These are phyloP conservation scores for Baryphthengus martii DNA, from an alignment of 2,113 vertebrate species.

Conservation along the genomic window DNA sequence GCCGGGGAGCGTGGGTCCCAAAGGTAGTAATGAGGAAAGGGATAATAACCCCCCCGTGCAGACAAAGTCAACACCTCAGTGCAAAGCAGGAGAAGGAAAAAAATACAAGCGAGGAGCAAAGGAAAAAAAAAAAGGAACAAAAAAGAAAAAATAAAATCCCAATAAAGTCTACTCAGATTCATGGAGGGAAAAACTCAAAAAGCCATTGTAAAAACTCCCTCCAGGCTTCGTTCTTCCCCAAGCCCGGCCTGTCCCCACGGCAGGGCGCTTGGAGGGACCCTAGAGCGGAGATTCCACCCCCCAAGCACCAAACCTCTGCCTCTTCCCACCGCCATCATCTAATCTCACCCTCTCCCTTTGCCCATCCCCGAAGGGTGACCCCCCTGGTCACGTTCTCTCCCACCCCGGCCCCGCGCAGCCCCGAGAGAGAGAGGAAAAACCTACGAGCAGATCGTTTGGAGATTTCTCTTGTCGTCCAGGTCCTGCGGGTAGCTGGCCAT, in stretches of 20 bases:
- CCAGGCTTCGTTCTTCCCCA: background rate
- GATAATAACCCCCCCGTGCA: background rate
- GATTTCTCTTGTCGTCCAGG: constrained; percentile 89
- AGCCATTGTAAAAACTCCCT: background rate
- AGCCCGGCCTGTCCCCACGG: background rate
- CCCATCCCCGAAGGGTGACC: background rate
- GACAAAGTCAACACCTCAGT: background rate
- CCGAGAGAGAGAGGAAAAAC: constrained; percentile 48
- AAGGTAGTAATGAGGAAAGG: background rate
- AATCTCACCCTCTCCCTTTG: background rate
- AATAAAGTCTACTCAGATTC: background rate
- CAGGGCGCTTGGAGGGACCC: background rate
- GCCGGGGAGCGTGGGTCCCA: background rate
- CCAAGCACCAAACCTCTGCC: background rate
- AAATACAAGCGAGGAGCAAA: background rate
- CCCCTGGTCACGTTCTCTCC: background rate
- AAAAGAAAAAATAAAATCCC: too few species aligned
- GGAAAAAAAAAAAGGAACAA: too few species aligned
- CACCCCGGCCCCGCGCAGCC: background rate
- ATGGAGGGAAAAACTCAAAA: background rate
- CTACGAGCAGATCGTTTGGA: constrained; percentile 93
- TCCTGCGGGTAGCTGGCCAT: constrained; percentile 93
- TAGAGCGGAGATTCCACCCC: background rate
- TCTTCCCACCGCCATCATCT: background rate
- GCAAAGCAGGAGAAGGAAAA: background rate